Evolutionary conservation across 2,113 vertebrate species (phyloP).

Genomic region (Nycticebus coucang): DNA sequence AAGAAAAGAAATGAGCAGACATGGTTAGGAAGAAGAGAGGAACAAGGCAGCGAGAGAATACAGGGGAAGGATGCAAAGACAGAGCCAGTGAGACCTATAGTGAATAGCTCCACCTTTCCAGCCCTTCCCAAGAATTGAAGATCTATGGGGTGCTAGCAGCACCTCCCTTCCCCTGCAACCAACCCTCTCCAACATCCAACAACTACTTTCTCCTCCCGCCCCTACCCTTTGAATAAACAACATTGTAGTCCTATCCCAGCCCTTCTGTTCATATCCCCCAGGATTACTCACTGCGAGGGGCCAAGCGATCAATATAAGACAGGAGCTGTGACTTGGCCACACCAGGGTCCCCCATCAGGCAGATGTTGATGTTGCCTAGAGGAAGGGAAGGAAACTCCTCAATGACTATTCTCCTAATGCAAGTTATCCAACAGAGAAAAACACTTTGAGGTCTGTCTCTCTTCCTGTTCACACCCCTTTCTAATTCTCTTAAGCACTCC

Average conservation of each 20-base stretch:
- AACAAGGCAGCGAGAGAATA: neutral
- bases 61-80: fast-evolving
- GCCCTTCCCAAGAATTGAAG: neutral
- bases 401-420: neutral
- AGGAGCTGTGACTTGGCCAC: conserved; percentile 96
- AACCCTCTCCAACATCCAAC: neutral
- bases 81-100: neutral
- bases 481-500: neutral
- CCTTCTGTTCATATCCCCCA: neutral
- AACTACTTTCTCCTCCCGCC: neutral
- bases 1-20: neutral
- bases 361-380: conserved; percentile 94
- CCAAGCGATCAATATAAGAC: conserved; percentile 94
- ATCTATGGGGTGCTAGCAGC: fast-evolving
- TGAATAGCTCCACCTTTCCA: neutral
- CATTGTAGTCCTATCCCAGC: fast-evolving
- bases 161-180: neutral
- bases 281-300: conserved; percentile 91
- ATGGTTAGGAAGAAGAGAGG: neutral
- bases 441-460: neutral
- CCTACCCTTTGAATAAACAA: neutral
- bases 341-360: conserved; percentile 97
- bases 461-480: too few species aligned
- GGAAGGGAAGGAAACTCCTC: neutral
- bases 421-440: neutral